Percentiles rank a stretch among this genome's conserved stretches.
Conservation (phyloP, 2,113 vertebrate species). For the Notiomystis cincta region DNA sequence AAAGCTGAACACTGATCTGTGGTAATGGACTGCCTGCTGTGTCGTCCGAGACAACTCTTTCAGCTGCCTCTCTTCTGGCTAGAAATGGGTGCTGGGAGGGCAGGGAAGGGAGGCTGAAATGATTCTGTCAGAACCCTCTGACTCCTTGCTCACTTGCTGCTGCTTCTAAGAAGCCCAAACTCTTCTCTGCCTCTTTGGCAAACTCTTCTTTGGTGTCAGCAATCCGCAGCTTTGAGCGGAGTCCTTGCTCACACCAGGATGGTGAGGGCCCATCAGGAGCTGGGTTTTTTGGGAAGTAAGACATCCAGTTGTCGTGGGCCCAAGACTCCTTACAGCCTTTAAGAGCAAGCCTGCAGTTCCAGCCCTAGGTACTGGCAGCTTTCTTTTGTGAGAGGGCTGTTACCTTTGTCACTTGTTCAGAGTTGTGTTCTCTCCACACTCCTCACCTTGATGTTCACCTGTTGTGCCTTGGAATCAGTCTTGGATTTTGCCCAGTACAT, state of each 20-base stretch:
- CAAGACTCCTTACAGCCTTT: neutral
- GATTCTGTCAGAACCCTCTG: rapidly evolving
- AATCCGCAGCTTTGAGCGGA: neutral
- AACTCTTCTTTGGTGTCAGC: neutral
- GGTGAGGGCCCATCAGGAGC: neutral
- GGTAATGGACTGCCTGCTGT: neutral
- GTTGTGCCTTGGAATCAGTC: neutral
- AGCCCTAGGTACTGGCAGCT: neutral
- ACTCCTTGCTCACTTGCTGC: neutral
- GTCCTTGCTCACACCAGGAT: neutral
- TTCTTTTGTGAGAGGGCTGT: neutral
- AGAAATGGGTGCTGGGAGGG: neutral
- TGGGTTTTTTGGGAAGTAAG: neutral
- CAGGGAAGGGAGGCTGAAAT: neutral
- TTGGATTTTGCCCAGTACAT: neutral
- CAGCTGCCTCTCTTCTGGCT: neutral
- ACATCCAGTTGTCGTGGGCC: neutral
- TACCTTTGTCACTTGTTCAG: neutral
- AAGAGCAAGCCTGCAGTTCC: neutral
- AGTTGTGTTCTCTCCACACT: neutral
- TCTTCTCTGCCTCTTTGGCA: too few species aligned
- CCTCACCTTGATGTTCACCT: neutral
- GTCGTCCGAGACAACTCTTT: neutral
- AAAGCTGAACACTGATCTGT: neutral
- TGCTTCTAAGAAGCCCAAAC: neutral